phyloP scores from a whole-genome alignment of 1,140 invertebrate species.

The Sesamia nonagrioides region DNA sequence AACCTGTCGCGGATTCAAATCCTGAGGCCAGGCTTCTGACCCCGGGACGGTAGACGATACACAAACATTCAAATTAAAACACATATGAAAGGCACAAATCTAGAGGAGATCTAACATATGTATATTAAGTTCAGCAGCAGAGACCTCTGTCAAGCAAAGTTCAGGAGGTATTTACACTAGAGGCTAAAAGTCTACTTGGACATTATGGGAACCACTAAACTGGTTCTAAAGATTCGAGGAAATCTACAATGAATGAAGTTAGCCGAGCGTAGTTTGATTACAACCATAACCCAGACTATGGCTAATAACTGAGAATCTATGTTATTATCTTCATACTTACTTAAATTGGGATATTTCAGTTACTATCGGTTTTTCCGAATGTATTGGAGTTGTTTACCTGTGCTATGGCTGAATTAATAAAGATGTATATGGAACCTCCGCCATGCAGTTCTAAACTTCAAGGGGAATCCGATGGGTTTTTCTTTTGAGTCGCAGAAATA shows the following conservation, averaged over 20 bases:
- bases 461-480: too few relatives aligned
- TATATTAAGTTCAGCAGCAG: not conserved
- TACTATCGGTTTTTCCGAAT: too few relatives aligned
- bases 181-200: not conserved
- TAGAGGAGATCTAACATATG: not conserved
- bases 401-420: too few relatives aligned
- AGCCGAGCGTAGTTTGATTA: not conserved
- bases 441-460: too few relatives aligned
- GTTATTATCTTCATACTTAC: not conserved
- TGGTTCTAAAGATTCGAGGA: not conserved
- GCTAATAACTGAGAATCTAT: not conserved
- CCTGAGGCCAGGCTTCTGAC: too few relatives aligned
- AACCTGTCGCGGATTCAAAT: too few relatives aligned
- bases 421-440: too few relatives aligned
- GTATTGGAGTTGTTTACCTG: not conserved
- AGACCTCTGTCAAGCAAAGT: not conserved
- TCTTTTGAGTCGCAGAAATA: not conserved
- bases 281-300: not conserved
- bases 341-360: not conserved
- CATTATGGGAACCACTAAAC: not conserved
- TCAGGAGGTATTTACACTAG: not conserved
- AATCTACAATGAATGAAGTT: constrained; percentile 27
- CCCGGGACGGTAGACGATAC: too few relatives aligned
- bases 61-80: too few relatives aligned
- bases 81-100: not conserved